Evolutionary conservation across 2,113 vertebrate genomes (phyloP).

Genomic region (Oncorhynchus nerka): DNA sequence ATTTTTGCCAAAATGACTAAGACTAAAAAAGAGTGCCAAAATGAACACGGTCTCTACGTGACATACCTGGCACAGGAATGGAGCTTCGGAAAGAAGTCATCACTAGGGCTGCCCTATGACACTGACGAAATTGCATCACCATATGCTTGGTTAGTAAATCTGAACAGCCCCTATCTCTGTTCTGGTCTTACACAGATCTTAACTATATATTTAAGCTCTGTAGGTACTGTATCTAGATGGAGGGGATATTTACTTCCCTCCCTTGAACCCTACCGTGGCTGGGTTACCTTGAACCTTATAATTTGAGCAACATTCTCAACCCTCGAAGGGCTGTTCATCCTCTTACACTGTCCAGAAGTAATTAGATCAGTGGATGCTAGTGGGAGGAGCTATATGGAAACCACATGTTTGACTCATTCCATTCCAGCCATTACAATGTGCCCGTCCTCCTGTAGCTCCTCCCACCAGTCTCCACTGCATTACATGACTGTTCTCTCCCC

Average conservation of each 20-base stretch:
- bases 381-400: no score
- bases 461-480: neutral
- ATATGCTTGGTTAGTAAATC: constrained; percentile 16
- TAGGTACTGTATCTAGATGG: no score
- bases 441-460: no score
- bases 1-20: no score
- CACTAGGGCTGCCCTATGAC: neutral
- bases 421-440: no score
- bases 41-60: neutral
- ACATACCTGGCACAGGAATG: constrained; percentile 16
- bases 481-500: constrained; percentile 10
- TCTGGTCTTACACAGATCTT: no score
- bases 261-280: no score
- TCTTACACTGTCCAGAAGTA: constrained; percentile 11
- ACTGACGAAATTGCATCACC: constrained; percentile 2
- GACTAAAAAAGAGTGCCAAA: no score
- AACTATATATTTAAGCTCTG: neutral
- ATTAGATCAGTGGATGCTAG: no score
- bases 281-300: neutral
- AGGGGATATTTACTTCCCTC: neutral
- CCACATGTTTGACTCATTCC: no score
- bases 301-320: neutral
- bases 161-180: neutral
- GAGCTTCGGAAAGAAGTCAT: neutral
- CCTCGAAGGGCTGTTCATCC: constrained; percentile 23